Percentiles rank a stretch among this genome's conserved stretches.
Evolutionary conservation across 2,888 invertebrate genomes (phyloP).

Genomic region (Ochropacha duplaris): DNA sequence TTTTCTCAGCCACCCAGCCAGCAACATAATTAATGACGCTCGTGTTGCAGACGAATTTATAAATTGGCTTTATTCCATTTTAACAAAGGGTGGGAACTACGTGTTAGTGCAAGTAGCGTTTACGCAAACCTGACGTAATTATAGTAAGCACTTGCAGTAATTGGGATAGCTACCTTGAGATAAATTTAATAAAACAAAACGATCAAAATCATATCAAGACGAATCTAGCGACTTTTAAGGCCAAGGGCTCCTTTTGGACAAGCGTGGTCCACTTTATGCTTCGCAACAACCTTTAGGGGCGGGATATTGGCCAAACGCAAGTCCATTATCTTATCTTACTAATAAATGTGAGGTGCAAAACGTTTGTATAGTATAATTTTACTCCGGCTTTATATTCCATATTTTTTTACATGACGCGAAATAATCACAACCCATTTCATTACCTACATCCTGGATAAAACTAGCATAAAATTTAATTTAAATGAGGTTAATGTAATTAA

Average conservation of each 20-base stretch:
- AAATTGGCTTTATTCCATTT: constrained; percentile 78
- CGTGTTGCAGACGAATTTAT: constrained; percentile 81
- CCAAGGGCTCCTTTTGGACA: no score
- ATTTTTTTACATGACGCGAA: neutral
- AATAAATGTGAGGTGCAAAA: no score
- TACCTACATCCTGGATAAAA: neutral
- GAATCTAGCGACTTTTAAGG: no score
- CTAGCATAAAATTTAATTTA: constrained; percentile 28
- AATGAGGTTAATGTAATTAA: constrained; percentile 31
- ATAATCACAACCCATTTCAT: neutral
- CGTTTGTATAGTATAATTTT: no score
- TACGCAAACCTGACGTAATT: constrained; percentile 55
- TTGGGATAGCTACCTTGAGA: neutral
- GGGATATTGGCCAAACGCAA: no score
- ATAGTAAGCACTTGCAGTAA: constrained; percentile 19
- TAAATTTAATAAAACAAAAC: neutral
- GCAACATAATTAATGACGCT: constrained; percentile 83
- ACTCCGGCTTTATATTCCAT: no score
- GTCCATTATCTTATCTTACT: no score
- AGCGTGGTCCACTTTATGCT: no score
- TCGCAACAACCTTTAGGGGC: no score
- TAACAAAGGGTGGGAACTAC: constrained; percentile 67
- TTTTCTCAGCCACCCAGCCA: constrained; percentile 83
- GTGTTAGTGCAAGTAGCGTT: constrained; percentile 65
- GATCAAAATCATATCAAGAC: neutral